phyloP scores from a whole-genome alignment of 2,113 vertebrate species.

The Cebidichthys violaceus region DNA sequence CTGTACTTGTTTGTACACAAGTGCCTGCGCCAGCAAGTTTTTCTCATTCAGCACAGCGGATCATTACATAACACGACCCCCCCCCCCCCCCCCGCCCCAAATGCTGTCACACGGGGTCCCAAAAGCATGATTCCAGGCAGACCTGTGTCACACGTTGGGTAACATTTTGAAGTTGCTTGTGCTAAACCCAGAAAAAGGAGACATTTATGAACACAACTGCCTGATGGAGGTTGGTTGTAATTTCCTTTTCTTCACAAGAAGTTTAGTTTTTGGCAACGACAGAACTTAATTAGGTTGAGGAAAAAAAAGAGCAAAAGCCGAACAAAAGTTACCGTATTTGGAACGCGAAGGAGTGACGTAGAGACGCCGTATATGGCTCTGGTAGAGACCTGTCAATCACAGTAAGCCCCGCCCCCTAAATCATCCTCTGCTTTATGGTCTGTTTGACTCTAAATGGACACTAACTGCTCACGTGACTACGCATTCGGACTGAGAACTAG shows the following conservation, averaged over 20 bases:
- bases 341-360: no score
- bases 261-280: not conserved
- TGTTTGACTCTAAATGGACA: no score
- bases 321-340: no score
- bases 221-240: not conserved
- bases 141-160: not conserved
- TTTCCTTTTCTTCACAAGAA: not conserved
- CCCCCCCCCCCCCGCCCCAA: no score
- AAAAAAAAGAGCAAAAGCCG: no score
- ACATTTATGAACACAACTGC: not conserved
- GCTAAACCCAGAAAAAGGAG: not conserved
- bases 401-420: no score
- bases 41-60: not conserved
- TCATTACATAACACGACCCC: not conserved
- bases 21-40: slow-evolving; percentile 37
- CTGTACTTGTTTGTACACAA: slow-evolving; percentile 25
- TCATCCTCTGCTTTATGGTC: no score
- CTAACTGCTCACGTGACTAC: no score
- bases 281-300: no score
- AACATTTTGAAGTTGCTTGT: not conserved
- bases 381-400: no score
- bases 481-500: no score
- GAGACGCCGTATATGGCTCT: no score
- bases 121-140: not conserved
- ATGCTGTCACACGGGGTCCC: not conserved